Evolutionary conservation across 2,797 vertebrate genomes (phyloP).

Genomic region (Oreochromis grahami): DNA sequence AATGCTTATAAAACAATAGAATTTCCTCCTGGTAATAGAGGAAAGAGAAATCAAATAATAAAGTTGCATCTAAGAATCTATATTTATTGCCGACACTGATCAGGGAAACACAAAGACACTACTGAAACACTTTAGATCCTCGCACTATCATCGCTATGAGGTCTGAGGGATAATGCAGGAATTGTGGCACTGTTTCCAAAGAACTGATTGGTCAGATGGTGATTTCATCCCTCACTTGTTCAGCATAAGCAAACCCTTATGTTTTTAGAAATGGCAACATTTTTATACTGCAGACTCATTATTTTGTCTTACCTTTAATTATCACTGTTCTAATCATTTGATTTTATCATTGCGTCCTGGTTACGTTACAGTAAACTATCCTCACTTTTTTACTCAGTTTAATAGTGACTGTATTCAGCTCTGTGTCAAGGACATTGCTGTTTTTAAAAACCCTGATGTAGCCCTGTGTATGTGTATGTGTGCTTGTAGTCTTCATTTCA

Average conservation of each 20-base stretch:
- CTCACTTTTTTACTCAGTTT: neutral
- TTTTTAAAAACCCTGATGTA: neutral
- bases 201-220: neutral
- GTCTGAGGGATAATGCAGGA: neutral
- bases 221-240: neutral
- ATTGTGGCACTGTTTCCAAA: neutral
- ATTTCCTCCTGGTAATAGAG: too few relatives aligned
- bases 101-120: too few relatives aligned
- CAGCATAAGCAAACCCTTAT: neutral
- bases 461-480: neutral
- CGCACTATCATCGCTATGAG: too few relatives aligned
- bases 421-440: neutral
- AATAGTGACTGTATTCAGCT: neutral
- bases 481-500: neutral
- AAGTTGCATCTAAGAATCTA: too few relatives aligned
- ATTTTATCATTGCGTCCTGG: neutral
- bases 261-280: neutral
- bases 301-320: neutral
- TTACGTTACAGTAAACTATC: neutral
- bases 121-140: too few relatives aligned
- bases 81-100: too few relatives aligned
- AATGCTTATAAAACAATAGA: too few relatives aligned
- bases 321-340: neutral
- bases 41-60: too few relatives aligned
- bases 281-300: neutral